These are phyloP conservation scores for Trematomus bernacchii DNA, from an alignment of 2,797 vertebrate genomes.

Conservation along the genomic window DNA sequence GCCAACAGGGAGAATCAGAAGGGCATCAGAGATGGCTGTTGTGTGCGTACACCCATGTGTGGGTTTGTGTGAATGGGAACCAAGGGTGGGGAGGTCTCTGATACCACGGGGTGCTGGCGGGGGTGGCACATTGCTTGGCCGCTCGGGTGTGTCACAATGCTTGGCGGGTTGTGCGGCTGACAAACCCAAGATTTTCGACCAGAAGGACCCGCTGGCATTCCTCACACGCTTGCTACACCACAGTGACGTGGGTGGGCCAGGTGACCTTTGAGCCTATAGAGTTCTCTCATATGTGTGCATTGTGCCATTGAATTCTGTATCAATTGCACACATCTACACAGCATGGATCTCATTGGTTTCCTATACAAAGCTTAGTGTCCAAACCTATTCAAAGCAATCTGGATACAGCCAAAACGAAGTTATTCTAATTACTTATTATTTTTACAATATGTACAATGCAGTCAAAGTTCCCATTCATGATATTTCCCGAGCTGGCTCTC, in stretches of 20 bases:
- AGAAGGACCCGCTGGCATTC: constrained; percentile 70
- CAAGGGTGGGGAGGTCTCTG: constrained; percentile 68
- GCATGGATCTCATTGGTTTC: constrained; percentile 46
- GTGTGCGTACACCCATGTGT: constrained; percentile 79
- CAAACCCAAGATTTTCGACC: constrained; percentile 74
- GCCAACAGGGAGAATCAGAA: constrained; percentile 75
- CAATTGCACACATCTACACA: constrained; percentile 70
- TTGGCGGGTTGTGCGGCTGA: constrained; percentile 62
- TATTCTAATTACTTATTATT: constrained; percentile 8
- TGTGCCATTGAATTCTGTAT: constrained; percentile 72
- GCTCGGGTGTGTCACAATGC: constrained; percentile 73
- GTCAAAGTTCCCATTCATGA: constrained; percentile 61
- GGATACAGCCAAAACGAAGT: constrained; percentile 19
- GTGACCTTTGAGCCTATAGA: constrained; percentile 77
- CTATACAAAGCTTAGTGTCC: constrained; percentile 27
- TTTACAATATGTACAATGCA: not conserved
- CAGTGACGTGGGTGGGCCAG: constrained; percentile 82
- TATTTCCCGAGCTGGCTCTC: constrained; percentile 62
- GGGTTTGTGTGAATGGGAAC: constrained; percentile 79
- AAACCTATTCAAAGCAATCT: constrained; percentile 7
- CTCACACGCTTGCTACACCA: constrained; percentile 60
- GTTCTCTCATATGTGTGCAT: constrained; percentile 68
- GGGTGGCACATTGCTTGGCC: constrained; percentile 76
- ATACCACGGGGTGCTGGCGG: constrained; percentile 70
- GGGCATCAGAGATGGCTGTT: constrained; percentile 82